Evolutionary conservation across 2,113 vertebrate genomes (phyloP).

Genomic region (Accipiter virgatus): DNA sequence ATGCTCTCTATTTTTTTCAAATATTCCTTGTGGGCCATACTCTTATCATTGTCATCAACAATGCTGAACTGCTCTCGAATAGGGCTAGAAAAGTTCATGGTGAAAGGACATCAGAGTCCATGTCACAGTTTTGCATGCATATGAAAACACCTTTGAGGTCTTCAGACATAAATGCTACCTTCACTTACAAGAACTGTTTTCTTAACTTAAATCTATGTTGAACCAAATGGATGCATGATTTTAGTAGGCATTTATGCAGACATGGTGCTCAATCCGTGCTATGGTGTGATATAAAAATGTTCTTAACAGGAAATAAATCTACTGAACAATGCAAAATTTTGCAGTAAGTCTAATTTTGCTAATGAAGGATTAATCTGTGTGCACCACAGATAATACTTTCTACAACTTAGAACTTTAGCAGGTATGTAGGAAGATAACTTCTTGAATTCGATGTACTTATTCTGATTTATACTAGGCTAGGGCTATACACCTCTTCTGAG

Average conservation of each 20-base stretch:
- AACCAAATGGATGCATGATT: neutral
- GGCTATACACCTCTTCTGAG: neutral
- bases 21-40: neutral
- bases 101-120: neutral
- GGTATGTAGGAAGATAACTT: neutral
- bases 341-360: neutral
- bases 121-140: neutral
- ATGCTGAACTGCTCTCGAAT: neutral
- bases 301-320: neutral
- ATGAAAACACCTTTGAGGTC: neutral
- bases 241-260: neutral
- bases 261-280: rapidly evolving
- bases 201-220: neutral
- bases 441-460: neutral
- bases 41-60: neutral
- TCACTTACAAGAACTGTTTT: neutral
- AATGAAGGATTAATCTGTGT: neutral
- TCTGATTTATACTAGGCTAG: neutral
- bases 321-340: neutral
- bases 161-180: neutral
- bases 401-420: neutral
- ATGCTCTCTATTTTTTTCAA: neutral
- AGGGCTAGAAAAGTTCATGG: neutral
- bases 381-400: neutral
- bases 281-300: neutral